Conservation (phyloP, 2,113 vertebrate genomes). For the Apistogramma diplotaenia region DNA sequence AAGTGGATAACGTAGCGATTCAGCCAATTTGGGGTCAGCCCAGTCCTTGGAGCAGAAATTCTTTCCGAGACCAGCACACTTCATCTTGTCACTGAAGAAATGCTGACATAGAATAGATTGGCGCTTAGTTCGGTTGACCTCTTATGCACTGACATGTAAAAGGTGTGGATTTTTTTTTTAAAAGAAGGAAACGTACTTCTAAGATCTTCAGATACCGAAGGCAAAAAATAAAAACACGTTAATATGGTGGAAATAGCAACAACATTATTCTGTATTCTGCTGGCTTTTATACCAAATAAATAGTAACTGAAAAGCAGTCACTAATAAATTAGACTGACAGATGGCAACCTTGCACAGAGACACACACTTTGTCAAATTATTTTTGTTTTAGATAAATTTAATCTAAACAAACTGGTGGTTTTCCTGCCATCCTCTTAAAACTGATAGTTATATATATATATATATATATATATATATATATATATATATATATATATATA, state of each 20-base stretch:
- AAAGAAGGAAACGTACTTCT: not conserved
- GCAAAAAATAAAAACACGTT: not conserved
- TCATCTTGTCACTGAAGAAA: constrained; percentile 42
- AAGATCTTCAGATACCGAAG: not conserved
- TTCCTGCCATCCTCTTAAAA: not conserved
- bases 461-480: too few relatives aligned
- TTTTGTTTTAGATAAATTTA: not conserved
- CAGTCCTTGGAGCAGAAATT: constrained; percentile 56
- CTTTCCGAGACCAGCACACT: constrained; percentile 42
- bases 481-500: too few relatives aligned
- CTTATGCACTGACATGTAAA: not conserved
- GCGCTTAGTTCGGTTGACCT: not conserved
- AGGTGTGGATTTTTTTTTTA: not conserved
- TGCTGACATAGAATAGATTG: not conserved
- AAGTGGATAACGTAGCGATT: constrained; percentile 25
- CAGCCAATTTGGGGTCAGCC: constrained; percentile 54
- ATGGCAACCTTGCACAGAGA: not conserved
- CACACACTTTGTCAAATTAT: not conserved
- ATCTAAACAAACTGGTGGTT: not conserved
- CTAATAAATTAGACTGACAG: not conserved
- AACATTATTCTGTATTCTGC: not conserved
- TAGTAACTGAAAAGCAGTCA: not conserved
- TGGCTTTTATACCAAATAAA: not conserved
- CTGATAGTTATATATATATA: not conserved
- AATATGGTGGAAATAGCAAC: not conserved